Evolutionary conservation across 2,113 vertebrate species (phyloP).

Genomic region (Bubo bubo): DNA sequence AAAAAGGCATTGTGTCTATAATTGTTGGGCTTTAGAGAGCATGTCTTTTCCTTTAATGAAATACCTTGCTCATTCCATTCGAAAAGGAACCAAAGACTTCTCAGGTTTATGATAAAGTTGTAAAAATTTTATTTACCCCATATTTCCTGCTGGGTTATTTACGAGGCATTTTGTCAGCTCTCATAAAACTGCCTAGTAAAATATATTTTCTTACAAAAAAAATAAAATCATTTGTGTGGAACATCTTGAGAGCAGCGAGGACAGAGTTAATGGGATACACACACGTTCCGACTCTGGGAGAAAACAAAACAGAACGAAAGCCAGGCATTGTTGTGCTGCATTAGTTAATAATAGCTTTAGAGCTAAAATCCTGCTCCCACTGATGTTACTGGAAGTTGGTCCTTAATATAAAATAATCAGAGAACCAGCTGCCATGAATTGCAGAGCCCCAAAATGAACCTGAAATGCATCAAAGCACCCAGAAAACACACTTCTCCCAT

Average conservation of each 20-base stretch:
- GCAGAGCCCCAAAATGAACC: not conserved
- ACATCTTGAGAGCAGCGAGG: slow-evolving; percentile 69
- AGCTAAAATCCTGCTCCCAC: slow-evolving; percentile 57
- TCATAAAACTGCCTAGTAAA: slow-evolving; percentile 77
- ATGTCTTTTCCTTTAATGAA: slow-evolving; percentile 72
- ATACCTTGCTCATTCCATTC: slow-evolving; percentile 71
- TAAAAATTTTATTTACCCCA: slow-evolving; percentile 75
- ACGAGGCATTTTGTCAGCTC: slow-evolving; percentile 74
- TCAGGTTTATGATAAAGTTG: slow-evolving; percentile 75
- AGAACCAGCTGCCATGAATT: slow-evolving; percentile 49
- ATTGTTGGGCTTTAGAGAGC: slow-evolving; percentile 66
- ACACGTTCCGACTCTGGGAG: slow-evolving; percentile 56
- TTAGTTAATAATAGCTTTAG: slow-evolving; percentile 69
- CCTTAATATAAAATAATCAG: slow-evolving; percentile 62
- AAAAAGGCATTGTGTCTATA: slow-evolving; percentile 69
- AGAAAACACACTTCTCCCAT: not conserved
- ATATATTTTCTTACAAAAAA: slow-evolving; percentile 73
- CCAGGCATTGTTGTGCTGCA: slow-evolving; percentile 65
- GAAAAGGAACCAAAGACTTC: slow-evolving; percentile 73
- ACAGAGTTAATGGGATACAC: slow-evolving; percentile 71
- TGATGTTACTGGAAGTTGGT: slow-evolving; percentile 61
- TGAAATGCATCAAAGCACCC: not conserved
- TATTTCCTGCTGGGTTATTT: slow-evolving; percentile 79
- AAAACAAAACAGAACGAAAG: slow-evolving; percentile 67
- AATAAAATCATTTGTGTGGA: slow-evolving; percentile 62